A percentile compares a stretch with the other conserved stretches of the same genome.
Evolutionary conservation across 2,797 vertebrate species (phyloP).

Genomic region (Falco berigora): DNA sequence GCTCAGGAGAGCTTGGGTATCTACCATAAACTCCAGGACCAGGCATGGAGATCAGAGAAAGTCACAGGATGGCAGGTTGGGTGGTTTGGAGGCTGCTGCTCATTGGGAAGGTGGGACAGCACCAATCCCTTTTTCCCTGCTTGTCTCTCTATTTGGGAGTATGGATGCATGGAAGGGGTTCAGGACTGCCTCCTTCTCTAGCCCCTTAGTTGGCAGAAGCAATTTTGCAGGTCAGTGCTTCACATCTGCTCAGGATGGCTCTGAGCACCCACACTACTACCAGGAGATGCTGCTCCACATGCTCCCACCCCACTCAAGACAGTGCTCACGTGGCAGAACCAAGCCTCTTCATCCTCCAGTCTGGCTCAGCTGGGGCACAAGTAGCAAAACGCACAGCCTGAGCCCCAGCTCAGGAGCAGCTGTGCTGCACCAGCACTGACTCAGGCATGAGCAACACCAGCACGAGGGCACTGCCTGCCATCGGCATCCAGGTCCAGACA

Average conservation of each 20-base stretch:
- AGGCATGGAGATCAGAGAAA: neutral
- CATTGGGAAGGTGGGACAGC: neutral
- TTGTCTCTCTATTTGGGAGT: neutral
- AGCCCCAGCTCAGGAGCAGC: neutral
- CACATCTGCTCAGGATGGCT: neutral
- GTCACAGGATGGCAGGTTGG: neutral
- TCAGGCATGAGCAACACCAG: neutral
- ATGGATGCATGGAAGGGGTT: neutral
- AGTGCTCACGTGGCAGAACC: neutral
- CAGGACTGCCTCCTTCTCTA: neutral
- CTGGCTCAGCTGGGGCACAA: neutral
- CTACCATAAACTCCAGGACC: neutral
- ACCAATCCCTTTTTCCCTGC: neutral
- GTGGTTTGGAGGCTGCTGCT: neutral
- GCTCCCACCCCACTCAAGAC: neutral
- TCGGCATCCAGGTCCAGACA: neutral
- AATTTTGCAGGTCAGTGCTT: neutral
- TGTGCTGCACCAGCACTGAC: slow-evolving; percentile 2
- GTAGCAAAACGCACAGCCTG: neutral
- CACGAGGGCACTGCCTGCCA: neutral
- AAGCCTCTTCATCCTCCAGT: neutral
- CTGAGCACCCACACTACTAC: neutral
- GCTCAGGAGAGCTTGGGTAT: neutral
- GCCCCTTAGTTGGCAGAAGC: neutral
- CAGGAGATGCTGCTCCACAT: neutral